Evolutionary conservation across 2,113 vertebrate genomes (phyloP).

Genomic region (Pteronura brasiliensis): DNA sequence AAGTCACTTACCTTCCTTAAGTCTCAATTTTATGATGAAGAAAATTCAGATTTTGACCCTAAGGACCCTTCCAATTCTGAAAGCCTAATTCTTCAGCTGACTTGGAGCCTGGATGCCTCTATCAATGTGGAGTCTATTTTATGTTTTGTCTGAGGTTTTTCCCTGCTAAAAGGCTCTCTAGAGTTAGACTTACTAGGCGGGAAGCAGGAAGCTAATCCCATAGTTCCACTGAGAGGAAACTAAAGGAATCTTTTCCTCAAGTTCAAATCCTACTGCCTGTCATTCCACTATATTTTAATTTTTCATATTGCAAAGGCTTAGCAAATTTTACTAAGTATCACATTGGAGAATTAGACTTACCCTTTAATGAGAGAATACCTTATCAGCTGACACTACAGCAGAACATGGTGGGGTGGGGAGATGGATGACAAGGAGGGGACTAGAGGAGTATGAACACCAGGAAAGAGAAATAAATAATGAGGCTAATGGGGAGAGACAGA

Average conservation of each 20-base stretch:
- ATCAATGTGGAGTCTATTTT: not conserved
- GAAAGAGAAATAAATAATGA: not conserved
- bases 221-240: not conserved
- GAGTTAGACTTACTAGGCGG: not conserved
- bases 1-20: not conserved
- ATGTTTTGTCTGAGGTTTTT: not conserved
- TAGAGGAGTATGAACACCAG: not conserved
- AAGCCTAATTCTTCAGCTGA: not conserved
- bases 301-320: not conserved
- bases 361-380: not conserved
- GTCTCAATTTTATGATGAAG: not conserved
- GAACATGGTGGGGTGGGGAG: not conserved
- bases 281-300: not conserved
- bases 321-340: not conserved
- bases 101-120: not conserved
- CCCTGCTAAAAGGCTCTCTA: not conserved
- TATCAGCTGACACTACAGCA: not conserved
- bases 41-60: not conserved
- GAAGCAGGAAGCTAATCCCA: not conserved
- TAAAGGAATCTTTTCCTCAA: not conserved
- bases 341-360: not conserved
- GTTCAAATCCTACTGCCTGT: not conserved
- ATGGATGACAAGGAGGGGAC: not conserved
- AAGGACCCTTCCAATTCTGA: not conserved
- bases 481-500: not conserved